Percentiles rank a stretch among this genome's conserved stretches.
phyloP scores from a whole-genome alignment of 2,113 vertebrate species.

The Nematolebias whitei region DNA sequence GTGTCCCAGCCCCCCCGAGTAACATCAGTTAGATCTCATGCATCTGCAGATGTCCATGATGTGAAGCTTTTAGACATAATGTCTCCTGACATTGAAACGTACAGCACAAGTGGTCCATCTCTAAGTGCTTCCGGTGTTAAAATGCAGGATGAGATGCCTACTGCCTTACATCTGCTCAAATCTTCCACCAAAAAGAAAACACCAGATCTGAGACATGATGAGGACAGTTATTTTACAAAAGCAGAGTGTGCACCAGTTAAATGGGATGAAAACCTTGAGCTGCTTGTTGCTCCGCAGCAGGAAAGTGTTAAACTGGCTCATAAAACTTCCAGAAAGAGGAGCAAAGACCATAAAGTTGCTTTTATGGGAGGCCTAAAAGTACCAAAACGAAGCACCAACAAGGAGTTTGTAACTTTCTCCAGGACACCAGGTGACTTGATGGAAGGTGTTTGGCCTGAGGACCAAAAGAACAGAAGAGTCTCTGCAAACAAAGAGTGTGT shows the following conservation, averaged over 20 bases:
- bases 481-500: conserved; percentile 24
- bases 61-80: conserved; percentile 1
- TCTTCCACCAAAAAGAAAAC: neutral
- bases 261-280: conserved; percentile 35
- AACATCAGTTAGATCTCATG: conserved; percentile 7
- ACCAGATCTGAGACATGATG: neutral
- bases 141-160: neutral
- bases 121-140: conserved; percentile 1
- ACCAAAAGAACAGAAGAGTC: conserved; percentile 34
- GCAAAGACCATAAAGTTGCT: conserved; percentile 63
- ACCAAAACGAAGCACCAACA: conserved; percentile 63
- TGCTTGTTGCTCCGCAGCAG: conserved; percentile 18
- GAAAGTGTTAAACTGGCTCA: conserved; percentile 53
- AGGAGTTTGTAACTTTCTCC: conserved; percentile 40
- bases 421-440: conserved; percentile 17
- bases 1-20: conserved; percentile 1
- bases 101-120: conserved; percentile 13
- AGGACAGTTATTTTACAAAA: conserved; percentile 19
- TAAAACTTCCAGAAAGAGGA: conserved; percentile 76
- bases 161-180: conserved; percentile 10
- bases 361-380: conserved; percentile 66
- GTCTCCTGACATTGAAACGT: conserved; percentile 27
- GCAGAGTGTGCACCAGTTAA: conserved; percentile 23
- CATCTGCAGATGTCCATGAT: conserved; percentile 2
- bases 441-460: conserved; percentile 25